These are phyloP conservation scores for human DNA, from an alignment of 2,113 vertebrate species.

Conservation along the genomic window GRCh38 chr14:84786001-84786500, in stretches of 20 bases:
- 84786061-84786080: background rate
- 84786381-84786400: background rate
- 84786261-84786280: background rate
- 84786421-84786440: background rate
- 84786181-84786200: background rate
- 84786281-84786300: background rate
- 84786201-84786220: accelerated
- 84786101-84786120: background rate
- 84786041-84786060: background rate
- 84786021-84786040: background rate
- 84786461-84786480: background rate
- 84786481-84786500: background rate
- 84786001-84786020: background rate
- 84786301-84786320: accelerated
- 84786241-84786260: background rate
- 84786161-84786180: background rate
- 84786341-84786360: background rate
- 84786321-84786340: background rate
- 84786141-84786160: background rate
- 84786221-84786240: background rate
- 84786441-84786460: background rate
- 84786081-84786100: too few relatives aligned
- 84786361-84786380: background rate
- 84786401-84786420: background rate
- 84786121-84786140: background rate